Base-by-base conservation (phyloP, 2,888 invertebrate genomes). In the Tachina fera region DNA sequence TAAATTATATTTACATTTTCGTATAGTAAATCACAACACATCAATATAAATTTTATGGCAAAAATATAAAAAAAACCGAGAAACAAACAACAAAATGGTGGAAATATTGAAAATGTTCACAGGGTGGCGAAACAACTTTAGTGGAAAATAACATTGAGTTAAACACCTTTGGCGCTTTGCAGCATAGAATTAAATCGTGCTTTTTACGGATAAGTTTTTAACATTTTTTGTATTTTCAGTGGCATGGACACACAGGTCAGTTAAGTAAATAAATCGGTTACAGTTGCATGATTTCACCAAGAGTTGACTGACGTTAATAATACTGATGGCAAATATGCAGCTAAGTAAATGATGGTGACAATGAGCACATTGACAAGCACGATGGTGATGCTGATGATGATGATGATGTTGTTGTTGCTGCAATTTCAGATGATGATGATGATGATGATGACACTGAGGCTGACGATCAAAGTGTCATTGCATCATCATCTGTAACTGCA, bases 241-340 rank as follows among this genome's bases (percentile, higher is more conserved):
- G 31, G n/a, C 53, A 65, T 61, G 67, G 56, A 31, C 31, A 31
- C 31, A 68, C 76, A 83, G 83, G 83, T 86, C 86, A 86, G 75
- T 83, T 83, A 83, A 76, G 74, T 82, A 79, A 80, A 77, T 65
- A 80, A 75, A 83, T 65, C 79, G 72, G 58, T 86, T 83, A 83
- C 83, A 86, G 76, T 85, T 74, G 60, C 74, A 85, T 70, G 84
- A 84, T 63, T 79, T 67, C 61, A 83, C 61, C 82, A 72, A 47
- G 60, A 79, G 72, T 47, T 80, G 83, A 71, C 76, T 80, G 83
- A 71, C 76, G 45, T 80, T 79, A 79, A 72, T 72, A 72, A 68
- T 79, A 79, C 75, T 68, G 74, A 72, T 56, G 70, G 68, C 41
- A 67, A 74, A 74, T 67, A 49, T 65, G 58, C 43, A 31, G 31